Base-by-base conservation (phyloP, 2,888 invertebrate genomes). In the Ornithoptera priamus region DNA sequence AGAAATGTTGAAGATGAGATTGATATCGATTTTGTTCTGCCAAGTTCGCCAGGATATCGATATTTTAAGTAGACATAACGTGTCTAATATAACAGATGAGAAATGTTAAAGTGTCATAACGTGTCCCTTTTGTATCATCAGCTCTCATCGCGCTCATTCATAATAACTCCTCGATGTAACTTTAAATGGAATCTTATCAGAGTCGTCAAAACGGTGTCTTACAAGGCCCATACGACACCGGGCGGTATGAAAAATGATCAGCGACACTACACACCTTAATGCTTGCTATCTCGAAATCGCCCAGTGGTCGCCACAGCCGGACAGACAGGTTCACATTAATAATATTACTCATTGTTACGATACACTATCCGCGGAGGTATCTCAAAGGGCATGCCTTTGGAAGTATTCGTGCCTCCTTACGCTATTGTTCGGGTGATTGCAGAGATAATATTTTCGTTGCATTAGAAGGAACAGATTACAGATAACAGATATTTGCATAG, bases 271-370 rank as follows among this genome's bases (percentile, higher is more conserved):
- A 84, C 87, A 87, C 90, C 90, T 89, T 88, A 89, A 88, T 89
- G 88, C 85, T 83, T 81, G 83, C 84, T 87, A 87, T 86, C 85
- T 84, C 75, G 78, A 78, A 77, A 80, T 81, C 78, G 77, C 75
- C 80, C 82, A 59, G 63, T 64, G 68, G 77, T 75, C 75, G 81
- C 84, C 85, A 84, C 85, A 81, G 84, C 81, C 85, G 78, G 81
- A 81, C 74, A 81, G 91, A 90, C 92, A 84, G 84, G 73, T 69
- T 75, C 77, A 88, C 91, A 92, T 92, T 92, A 91, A 92, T 92
- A 90, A 89, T 89, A 87, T 89, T 87, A 88, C 78, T 85, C 85
- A 84, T 85, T 88, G 87, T 87, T 85, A 83, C 79, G 84, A 82
- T 80, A 80, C 75, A 78, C 77, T 77, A 76, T 76, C 62, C 75